phyloP scores from a whole-genome alignment of 2,113 vertebrate species.

The Pungitius pungitius region DNA sequence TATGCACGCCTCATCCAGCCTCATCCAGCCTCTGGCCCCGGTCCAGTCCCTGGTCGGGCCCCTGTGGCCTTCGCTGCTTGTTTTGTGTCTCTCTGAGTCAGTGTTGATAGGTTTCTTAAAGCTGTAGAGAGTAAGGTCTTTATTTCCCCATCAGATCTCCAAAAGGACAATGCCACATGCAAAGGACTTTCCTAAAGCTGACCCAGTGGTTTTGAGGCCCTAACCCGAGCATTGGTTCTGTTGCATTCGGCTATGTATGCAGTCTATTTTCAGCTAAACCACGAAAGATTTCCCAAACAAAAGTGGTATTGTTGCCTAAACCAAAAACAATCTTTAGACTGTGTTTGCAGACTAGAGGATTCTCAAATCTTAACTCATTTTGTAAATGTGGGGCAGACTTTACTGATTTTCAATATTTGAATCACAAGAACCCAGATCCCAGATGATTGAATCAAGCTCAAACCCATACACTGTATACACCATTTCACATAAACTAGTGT shows the following conservation, averaged over 20 bases:
- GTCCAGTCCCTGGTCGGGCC: neutral
- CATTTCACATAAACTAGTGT: neutral
- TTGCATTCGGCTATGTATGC: neutral
- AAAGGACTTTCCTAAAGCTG: neutral
- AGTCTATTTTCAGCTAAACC: neutral
- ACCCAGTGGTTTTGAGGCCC: neutral
- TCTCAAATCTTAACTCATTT: neutral
- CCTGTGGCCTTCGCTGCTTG: neutral
- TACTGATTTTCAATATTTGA: neutral
- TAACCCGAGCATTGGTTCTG: neutral
- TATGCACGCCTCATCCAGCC: constrained; percentile 21
- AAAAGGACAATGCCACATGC: neutral
- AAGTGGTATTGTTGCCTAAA: no score
- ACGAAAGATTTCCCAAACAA: no score
- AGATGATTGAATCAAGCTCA: neutral
- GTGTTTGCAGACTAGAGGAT: neutral
- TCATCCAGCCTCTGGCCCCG: constrained; percentile 23
- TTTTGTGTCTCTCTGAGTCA: neutral
- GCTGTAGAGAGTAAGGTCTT: neutral
- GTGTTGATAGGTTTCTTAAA: neutral
- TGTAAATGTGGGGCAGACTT: neutral
- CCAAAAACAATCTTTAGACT: neutral
- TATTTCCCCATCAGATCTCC: neutral
- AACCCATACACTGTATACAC: no score
- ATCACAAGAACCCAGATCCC: neutral